phyloP scores from a whole-genome alignment of 64 coral and sea anemone genomes.

The Dendrophyllia cribrosa region DNA sequence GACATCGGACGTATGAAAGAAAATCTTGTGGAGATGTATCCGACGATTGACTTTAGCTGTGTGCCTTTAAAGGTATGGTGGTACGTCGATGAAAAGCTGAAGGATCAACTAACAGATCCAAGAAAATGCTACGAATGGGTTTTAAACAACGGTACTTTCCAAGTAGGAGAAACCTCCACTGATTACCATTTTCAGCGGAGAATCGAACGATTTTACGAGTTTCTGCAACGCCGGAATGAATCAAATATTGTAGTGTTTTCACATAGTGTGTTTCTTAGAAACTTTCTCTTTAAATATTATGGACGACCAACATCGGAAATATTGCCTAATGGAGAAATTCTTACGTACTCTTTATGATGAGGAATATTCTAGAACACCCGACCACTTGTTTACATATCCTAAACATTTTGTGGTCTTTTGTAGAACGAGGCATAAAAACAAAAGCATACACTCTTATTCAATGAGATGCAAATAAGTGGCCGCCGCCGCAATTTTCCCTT shows the following conservation, averaged over 20 bases:
- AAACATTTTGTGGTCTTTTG: neutral
- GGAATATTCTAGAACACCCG: neutral
- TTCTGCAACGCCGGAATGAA: slow-evolving; percentile 38
- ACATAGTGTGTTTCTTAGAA: slow-evolving; percentile 55
- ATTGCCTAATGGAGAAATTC: slow-evolving; percentile 1
- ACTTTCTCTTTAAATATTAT: slow-evolving; percentile 18
- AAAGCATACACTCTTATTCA: no score
- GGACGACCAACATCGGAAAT: neutral
- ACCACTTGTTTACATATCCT: neutral
- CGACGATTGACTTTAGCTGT: slow-evolving; percentile 41
- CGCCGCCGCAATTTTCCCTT: no score
- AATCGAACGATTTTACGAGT: slow-evolving; percentile 44
- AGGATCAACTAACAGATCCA: slow-evolving; percentile 27
- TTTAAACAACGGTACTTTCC: neutral
- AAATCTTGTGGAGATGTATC: slow-evolving; percentile 4
- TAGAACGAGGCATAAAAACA: no score
- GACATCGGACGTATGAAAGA: slow-evolving; percentile 56
- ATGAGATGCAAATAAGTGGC: no score
- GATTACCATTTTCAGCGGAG: slow-evolving; percentile 21
- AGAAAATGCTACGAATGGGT: slow-evolving; percentile 41
- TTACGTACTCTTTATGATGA: neutral
- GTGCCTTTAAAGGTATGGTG: slow-evolving; percentile 54
- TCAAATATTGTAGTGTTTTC: slow-evolving; percentile 69
- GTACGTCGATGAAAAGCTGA: slow-evolving; percentile 36
- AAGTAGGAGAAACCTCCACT: slow-evolving; percentile 16